phyloP scores from a whole-genome alignment of 2,797 vertebrate genomes.

The Ficedula albicollis region DNA sequence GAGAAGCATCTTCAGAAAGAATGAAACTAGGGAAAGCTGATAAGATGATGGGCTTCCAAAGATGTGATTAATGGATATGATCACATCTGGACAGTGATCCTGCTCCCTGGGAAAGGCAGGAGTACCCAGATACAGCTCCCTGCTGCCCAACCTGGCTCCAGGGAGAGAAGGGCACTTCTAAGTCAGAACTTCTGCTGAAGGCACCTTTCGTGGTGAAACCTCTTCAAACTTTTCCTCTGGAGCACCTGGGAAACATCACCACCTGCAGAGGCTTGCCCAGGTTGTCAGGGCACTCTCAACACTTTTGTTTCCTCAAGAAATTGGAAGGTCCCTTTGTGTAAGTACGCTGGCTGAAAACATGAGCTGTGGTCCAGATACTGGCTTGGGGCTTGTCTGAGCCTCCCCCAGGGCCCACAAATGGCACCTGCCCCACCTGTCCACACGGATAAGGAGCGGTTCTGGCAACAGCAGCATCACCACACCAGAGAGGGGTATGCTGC shows the following conservation, averaged over 20 bases:
- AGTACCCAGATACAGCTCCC: neutral
- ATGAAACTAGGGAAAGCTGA: neutral
- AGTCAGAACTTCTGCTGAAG: neutral
- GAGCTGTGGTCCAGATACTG: neutral
- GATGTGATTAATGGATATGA: neutral
- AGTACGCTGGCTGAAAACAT: neutral
- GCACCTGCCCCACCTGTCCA: neutral
- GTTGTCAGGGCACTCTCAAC: neutral
- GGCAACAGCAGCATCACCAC: neutral
- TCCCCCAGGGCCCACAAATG: neutral
- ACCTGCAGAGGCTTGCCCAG: neutral
- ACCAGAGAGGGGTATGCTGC: neutral
- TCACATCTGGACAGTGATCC: neutral
- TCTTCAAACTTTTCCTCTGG: neutral
- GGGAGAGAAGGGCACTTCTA: accelerated
- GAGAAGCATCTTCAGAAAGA: neutral
- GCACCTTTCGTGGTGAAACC: neutral
- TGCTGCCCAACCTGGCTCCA: neutral
- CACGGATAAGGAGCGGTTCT: neutral
- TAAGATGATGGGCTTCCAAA: neutral
- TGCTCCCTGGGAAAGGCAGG: accelerated
- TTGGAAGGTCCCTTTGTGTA: neutral
- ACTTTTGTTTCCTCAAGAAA: neutral
- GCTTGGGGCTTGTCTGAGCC: neutral
- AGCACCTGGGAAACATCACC: neutral